Base-by-base conservation (phyloP, 35 echinoderm and acorn worm genomes). In the Chiridota heheva region DNA sequence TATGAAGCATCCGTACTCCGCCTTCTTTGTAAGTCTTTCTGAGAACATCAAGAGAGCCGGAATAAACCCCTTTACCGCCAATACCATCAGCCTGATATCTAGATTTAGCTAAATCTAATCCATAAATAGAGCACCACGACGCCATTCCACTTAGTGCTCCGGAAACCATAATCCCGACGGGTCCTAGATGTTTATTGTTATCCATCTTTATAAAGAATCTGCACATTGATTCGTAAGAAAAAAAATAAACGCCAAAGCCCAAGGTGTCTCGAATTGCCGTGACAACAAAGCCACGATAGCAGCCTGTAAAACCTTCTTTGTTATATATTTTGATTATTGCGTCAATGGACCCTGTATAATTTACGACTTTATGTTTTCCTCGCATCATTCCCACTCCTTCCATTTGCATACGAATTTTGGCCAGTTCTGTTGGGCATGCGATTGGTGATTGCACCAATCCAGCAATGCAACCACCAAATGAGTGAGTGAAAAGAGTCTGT, bases 341-440 rank as follows among this genome's bases (percentile, higher is more conserved):
- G 24, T 77, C 27, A 44, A 86, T 46, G 7, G 83, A 77, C 5
- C 70, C 70, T 12, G 57, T 86, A 72, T 86, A 86, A 8, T 53
- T 4, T 76, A 39, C 56, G 44, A 57, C 13, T 30, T 55, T 56
- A 3, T 34, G 1, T 17, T 70, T 8, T 42, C 36, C 67, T 16
- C 49, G 24, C 68, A 1, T 84, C 55, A 57, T 63, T 15, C 81
- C 81, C 5, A 84, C 53, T 13, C 81, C 81, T 33, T 86, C 70
- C 83, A 86, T 86, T 35, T 86, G 83, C 1, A 86, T 55, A 12
- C 83, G 46, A 31, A 86, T 67, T 76, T 86, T 86, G 3, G 58
- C 24, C 33, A 86, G 28, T 27, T 86, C 83, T 10, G 76, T 33
- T 2, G 64, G 38, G 49, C 83, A 86, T n/a, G 30, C 42, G 25